These are phyloP conservation scores for Tetragonula clypearis DNA, from an alignment of 1,140 invertebrate species.

Conservation along the genomic window DNA sequence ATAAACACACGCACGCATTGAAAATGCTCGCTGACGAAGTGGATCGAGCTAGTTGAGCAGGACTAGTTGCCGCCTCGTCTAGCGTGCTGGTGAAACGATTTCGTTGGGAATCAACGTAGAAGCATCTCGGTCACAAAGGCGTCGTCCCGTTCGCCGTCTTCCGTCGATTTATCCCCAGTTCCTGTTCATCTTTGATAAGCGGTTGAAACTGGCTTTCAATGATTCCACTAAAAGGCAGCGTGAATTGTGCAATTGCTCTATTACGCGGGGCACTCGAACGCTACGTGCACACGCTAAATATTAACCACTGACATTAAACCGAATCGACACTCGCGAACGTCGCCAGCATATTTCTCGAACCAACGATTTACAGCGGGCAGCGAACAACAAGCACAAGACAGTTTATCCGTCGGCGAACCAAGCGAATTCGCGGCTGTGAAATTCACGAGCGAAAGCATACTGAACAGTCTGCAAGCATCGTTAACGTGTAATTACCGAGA, in stretches of 20 bases:
- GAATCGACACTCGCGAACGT: not conserved
- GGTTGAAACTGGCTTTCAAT: slow-evolving; percentile 43
- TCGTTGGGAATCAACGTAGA: not conserved
- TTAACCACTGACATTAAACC: not conserved
- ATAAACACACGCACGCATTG: too few relatives aligned
- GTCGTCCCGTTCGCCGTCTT: not conserved
- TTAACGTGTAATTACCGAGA: not conserved
- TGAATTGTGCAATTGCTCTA: slow-evolving; percentile 44
- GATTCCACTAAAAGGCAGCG: slow-evolving; percentile 29
- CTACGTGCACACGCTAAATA: not conserved
- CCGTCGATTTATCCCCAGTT: not conserved
- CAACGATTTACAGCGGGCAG: not conserved
- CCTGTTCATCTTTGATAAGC: slow-evolving; percentile 25
- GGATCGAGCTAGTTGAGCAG: not conserved
- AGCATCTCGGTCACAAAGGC: not conserved
- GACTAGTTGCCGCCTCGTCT: not conserved
- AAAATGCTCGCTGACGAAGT: not conserved
- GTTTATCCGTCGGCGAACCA: not conserved
- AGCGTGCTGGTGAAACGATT: not conserved
- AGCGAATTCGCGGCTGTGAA: not conserved
- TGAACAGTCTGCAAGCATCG: not conserved
- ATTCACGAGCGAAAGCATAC: not conserved
- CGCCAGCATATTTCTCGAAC: not conserved
- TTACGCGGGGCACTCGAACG: slow-evolving; percentile 13
- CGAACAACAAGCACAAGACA: too few relatives aligned